These are phyloP conservation scores for Amia ocellicauda DNA, from an alignment of 2,113 vertebrate genomes.

Conservation along the genomic window DNA sequence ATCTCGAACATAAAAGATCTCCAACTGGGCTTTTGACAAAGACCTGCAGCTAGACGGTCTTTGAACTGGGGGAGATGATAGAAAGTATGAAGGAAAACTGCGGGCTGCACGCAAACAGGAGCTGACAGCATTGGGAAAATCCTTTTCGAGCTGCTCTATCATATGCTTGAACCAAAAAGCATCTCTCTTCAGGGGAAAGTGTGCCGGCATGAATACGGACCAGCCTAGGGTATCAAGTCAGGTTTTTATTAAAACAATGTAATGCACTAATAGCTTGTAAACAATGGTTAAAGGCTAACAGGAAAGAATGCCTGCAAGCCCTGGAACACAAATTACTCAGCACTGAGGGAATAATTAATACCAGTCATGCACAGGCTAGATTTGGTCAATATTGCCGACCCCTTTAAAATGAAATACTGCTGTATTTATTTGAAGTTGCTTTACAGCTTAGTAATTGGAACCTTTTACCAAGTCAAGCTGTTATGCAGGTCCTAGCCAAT, in stretches of 20 bases:
- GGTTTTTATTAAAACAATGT: constrained; percentile 1
- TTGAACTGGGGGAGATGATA: constrained; percentile 85
- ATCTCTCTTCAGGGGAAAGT: constrained; percentile 33
- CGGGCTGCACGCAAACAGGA: constrained; percentile 65
- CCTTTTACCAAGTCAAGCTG: constrained; percentile 34
- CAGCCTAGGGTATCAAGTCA: neutral
- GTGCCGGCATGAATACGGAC: neutral
- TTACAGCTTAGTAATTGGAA: constrained; percentile 50
- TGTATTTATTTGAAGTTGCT: constrained; percentile 50
- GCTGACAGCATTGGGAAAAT: constrained; percentile 68
- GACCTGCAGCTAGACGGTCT: constrained; percentile 86
- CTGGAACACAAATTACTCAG: constrained; percentile 4
- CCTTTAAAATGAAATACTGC: constrained; percentile 29
- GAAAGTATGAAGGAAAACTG: constrained; percentile 66
- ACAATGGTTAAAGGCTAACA: neutral
- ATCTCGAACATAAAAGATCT: constrained; percentile 91
- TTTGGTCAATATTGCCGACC: neutral
- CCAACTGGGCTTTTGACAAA: constrained; percentile 89
- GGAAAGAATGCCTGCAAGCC: neutral
- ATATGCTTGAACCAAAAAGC: constrained; percentile 33
- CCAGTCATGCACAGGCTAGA: neutral
- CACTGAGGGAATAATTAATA: constrained; percentile 6
- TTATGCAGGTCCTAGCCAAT: constrained; percentile 32
- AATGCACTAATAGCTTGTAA: constrained; percentile 11
- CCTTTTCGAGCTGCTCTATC: constrained; percentile 24